Evolutionary conservation across 1,140 invertebrate genomes (phyloP).

Genomic region (Bombus confusus): DNA sequence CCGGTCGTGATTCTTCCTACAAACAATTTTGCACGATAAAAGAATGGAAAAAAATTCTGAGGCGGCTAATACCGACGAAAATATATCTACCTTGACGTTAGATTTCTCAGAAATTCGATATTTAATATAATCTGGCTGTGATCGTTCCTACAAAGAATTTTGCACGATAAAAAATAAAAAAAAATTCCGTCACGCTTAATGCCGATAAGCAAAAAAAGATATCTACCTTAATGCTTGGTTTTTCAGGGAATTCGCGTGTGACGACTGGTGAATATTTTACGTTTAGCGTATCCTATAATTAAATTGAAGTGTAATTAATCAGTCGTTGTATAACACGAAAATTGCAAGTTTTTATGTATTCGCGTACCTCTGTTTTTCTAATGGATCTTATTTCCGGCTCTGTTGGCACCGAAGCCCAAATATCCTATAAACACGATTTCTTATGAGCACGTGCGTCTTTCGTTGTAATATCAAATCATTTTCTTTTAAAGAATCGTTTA

Average conservation of each 20-base stretch:
- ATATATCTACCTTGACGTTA: background rate
- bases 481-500: slow-evolving; percentile 16
- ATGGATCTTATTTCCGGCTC: background rate
- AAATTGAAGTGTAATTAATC: background rate
- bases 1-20: background rate
- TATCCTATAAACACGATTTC: slow-evolving; percentile 46
- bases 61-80: background rate
- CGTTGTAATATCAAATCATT: background rate
- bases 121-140: background rate
- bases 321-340: background rate
- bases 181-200: background rate
- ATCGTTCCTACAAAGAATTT: background rate
- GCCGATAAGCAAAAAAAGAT: background rate
- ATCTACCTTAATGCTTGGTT: background rate
- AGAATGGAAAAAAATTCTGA: background rate
- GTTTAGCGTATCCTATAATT: background rate
- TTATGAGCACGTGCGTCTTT: background rate
- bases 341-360: background rate
- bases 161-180: background rate
- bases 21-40: background rate
- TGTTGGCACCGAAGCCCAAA: slow-evolving; percentile 34
- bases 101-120: background rate
- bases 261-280: background rate
- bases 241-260: background rate
- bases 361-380: slow-evolving; percentile 37